Evolutionary conservation across 2,888 invertebrate genomes (phyloP).

Genomic region (Flabesymbios commensalis): DNA sequence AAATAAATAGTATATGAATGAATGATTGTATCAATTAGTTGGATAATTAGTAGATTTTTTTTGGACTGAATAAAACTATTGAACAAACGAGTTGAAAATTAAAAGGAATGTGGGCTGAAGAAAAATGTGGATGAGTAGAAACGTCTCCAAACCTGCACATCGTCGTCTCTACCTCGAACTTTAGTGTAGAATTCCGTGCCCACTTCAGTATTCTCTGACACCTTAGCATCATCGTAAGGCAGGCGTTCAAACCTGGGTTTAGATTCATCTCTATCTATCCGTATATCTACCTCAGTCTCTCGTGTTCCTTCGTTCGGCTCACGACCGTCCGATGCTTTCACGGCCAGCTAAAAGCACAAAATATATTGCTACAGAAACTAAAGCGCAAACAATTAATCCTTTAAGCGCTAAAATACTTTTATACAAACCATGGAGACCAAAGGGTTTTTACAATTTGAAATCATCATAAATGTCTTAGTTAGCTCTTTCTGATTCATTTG

Average conservation of each 20-base stretch:
- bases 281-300: conserved; percentile 41
- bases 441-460: too few species aligned
- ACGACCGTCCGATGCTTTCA: conserved; percentile 28
- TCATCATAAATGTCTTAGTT: too few species aligned
- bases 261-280: conserved; percentile 35
- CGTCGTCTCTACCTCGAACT: conserved; percentile 43
- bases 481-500: too few species aligned
- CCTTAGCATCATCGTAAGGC: conserved; percentile 28
- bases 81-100: background rate
- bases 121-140: background rate
- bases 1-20: background rate
- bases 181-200: conserved; percentile 30
- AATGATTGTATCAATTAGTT: background rate
- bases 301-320: conserved; percentile 31
- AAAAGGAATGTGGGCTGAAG: background rate
- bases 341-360: conserved; percentile 17
- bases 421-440: too few species aligned
- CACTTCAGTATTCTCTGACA: conserved; percentile 31
- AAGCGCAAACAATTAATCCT: too few species aligned
- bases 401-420: too few species aligned
- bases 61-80: background rate
- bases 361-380: too few species aligned
- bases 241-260: conserved; percentile 24
- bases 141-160: conserved; percentile 37
- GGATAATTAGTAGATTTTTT: background rate